These are phyloP conservation scores for Drosophila prosaltans DNA, from an alignment of 1,140 invertebrate genomes.

Conservation along the genomic window DNA sequence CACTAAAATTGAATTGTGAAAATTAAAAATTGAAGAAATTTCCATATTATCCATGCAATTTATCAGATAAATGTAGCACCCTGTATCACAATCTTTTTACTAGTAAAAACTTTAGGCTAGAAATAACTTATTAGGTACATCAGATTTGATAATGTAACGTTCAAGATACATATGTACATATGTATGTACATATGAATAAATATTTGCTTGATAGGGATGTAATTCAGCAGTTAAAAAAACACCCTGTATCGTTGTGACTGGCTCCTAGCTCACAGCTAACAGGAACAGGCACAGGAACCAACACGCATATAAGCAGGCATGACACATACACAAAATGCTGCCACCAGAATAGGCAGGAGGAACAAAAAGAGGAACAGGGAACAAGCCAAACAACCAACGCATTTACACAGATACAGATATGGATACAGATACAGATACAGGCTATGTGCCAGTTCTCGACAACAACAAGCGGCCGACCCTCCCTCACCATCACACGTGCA, in stretches of 20 bases:
- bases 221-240: too few species aligned
- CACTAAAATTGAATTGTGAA: background rate
- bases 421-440: slow-evolving; percentile 75
- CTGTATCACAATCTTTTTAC: background rate
- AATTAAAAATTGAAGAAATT: background rate
- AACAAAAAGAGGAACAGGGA: slow-evolving; percentile 37
- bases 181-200: too few species aligned
- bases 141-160: too few species aligned
- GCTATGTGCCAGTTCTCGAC: slow-evolving; percentile 16
- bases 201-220: too few species aligned
- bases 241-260: slow-evolving; percentile 24
- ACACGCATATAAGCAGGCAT: slow-evolving; percentile 62
- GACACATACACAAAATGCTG: slow-evolving; percentile 48
- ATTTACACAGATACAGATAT: slow-evolving; percentile 74
- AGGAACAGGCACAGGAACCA: slow-evolving; percentile 60
- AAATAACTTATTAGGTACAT: too few species aligned
- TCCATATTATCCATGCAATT: background rate
- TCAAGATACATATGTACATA: too few species aligned
- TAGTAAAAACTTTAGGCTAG: too few species aligned
- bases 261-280: slow-evolving; percentile 50
- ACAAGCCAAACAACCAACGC: slow-evolving; percentile 60
- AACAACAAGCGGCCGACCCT: slow-evolving; percentile 15
- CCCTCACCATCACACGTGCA: slow-evolving; percentile 50
- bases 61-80: background rate
- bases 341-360: slow-evolving; percentile 19